phyloP scores from a whole-genome alignment of 2,113 vertebrate genomes.

The Onychostoma macrolepis region DNA sequence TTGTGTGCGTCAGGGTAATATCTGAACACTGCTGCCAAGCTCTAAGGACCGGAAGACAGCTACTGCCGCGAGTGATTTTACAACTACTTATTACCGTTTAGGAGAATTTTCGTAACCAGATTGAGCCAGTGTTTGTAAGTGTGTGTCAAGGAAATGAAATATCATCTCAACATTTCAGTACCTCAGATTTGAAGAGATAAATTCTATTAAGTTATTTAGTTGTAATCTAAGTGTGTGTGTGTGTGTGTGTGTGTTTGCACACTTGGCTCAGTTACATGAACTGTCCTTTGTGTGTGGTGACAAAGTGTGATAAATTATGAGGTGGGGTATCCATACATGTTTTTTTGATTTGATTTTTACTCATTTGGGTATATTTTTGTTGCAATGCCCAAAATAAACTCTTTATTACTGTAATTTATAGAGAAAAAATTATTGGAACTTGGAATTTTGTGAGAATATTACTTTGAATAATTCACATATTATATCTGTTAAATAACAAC shows the following conservation, averaged over 20 bases:
- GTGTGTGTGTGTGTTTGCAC: neutral
- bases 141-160: constrained; percentile 33
- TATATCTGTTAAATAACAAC: neutral
- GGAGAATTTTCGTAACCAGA: constrained; percentile 42
- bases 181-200: constrained; percentile 6
- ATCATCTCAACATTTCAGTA: constrained; percentile 36
- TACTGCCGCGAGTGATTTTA: constrained; percentile 68
- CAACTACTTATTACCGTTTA: constrained; percentile 51
- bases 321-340: neutral
- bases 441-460: neutral
- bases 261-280: constrained; percentile 50
- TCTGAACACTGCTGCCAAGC: constrained; percentile 48
- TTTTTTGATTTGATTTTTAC: neutral
- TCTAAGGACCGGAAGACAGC: constrained; percentile 59
- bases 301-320: neutral
- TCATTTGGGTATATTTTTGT: neutral
- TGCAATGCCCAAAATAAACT: neutral
- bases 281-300: constrained; percentile 36
- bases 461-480: neutral
- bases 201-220: neutral
- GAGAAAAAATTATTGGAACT: neutral
- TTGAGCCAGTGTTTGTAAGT: constrained; percentile 1
- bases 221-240: neutral
- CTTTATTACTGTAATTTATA: neutral
- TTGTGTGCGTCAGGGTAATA: constrained; percentile 44